A percentile compares a stretch with the other conserved stretches of the same genome.
Conservation (phyloP, 2,888 invertebrate genomes). For the Itoplectis maculator region DNA sequence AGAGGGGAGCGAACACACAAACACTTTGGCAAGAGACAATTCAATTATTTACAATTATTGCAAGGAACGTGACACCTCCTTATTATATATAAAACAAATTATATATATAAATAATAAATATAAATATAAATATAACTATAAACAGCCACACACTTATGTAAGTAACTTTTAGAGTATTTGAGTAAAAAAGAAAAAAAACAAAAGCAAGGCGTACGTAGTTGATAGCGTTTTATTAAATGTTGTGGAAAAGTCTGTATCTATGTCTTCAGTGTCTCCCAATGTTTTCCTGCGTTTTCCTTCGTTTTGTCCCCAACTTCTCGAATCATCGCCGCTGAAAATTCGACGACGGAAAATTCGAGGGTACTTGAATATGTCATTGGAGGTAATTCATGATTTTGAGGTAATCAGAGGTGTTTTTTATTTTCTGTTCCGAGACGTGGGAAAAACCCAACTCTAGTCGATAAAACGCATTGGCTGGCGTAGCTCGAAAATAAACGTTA, state of each 20-base stretch:
- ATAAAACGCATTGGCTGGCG: too few species aligned
- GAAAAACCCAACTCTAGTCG: too few species aligned
- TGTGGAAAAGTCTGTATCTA: conserved; percentile 77
- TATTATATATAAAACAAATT: conserved; percentile 69
- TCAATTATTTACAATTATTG: conserved; percentile 69
- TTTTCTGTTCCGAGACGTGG: too few species aligned
- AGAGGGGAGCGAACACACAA: conserved; percentile 9
- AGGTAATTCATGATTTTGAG: too few species aligned
- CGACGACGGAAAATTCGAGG: neutral
- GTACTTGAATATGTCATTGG: too few species aligned
- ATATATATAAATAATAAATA: conserved; percentile 70
- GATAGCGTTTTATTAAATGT: conserved; percentile 84
- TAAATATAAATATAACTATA: conserved; percentile 74
- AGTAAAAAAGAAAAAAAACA: conserved; percentile 80
- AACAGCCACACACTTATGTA: conserved; percentile 80
- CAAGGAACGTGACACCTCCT: conserved; percentile 78
- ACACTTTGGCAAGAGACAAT: conserved; percentile 55
- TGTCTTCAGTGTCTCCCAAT: conserved; percentile 64
- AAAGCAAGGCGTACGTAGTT: conserved; percentile 80
- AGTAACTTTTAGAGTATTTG: conserved; percentile 83
- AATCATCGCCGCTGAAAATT: neutral
- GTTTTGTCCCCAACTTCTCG: neutral
- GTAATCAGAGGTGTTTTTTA: too few species aligned
- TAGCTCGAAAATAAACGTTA: too few species aligned
- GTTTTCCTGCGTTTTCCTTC: conserved; percentile 35